Base-by-base conservation (phyloP, 2,797 vertebrate species). In the Rhinatrema bivittatum region DNA sequence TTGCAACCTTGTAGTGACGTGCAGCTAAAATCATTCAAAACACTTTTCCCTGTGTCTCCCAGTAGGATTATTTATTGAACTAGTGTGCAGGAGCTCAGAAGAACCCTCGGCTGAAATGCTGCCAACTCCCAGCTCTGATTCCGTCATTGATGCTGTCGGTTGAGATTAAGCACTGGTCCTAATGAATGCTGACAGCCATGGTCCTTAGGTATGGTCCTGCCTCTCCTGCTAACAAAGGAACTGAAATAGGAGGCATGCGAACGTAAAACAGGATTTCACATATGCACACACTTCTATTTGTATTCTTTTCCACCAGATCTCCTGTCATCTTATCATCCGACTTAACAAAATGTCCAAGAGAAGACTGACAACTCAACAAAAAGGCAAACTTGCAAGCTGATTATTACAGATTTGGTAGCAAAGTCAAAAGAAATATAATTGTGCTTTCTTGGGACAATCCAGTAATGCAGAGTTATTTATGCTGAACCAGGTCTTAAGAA, bases 111-210 rank as follows among this genome's bases (percentile, higher is more conserved):
- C 49, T 76, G 72, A 75, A 74, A 65, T 39, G 33, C 64, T 63
- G 74, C 65, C 65, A 79, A 65, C 68, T 68, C 59, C 42, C 29
- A 62, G 56, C 65, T 70, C 69, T 30, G 5, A 42, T 24, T 63
- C 50, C 70, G 74, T 81, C 76, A 72, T 50, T 72, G 75, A 80
- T 65, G 62, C 60, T 83, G 75, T 76, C 76, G 72, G 46, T 36
- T 50, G 56, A 74, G 70, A 77, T 78, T 79, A 77, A 73, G 55
- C 56, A 29, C 32, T 29, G 42, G 52, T 70, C 60, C 66, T 77
- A 79, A 83, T 72, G 72, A 74, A 69, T 57, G 59, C 60, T 71
- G 78, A 74, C 72, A 74, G 70, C 46, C 47, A 29, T 48, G 46
- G 68, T 68, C 65, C 53, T 43, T 60, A 72, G 55, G 55, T 67